Conservation (phyloP, 1,140 invertebrate species). For the Bombus huntii region DNA sequence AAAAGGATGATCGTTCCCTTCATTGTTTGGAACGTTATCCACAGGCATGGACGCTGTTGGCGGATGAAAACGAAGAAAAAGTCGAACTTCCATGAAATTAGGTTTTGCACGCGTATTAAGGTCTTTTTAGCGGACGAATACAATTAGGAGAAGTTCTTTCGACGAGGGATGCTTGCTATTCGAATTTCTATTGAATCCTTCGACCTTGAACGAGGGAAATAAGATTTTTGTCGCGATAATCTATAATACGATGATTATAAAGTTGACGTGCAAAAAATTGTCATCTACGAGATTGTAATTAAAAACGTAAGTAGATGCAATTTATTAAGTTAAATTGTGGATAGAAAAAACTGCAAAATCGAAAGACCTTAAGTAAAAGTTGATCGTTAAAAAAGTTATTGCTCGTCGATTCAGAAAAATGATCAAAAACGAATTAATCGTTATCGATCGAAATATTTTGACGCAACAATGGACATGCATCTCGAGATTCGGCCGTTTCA, state of each 20-base stretch:
- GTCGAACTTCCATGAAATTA: constrained; percentile 5
- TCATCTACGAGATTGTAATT: too few species aligned
- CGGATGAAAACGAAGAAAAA: constrained; percentile 10
- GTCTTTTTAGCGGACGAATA: not conserved
- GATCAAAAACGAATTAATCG: not conserved
- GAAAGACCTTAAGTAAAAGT: not conserved
- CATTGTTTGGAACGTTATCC: constrained; percentile 53
- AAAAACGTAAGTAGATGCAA: too few species aligned
- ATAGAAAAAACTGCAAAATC: not conserved
- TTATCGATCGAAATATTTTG: not conserved
- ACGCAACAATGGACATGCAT: too few species aligned
- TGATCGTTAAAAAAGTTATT: not conserved
- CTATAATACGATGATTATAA: too few species aligned
- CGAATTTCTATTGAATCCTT: not conserved
- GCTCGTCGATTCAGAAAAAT: not conserved
- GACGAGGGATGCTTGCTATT: not conserved
- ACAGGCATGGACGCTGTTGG: constrained; percentile 2
- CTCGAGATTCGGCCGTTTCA: not conserved
- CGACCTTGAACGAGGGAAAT: not conserved
- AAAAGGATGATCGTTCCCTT: constrained; percentile 55
- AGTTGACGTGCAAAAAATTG: too few species aligned
- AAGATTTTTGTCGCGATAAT: not conserved
- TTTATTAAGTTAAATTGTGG: too few species aligned
- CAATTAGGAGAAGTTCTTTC: constrained; percentile 12
- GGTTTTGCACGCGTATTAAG: not conserved